Evolutionary conservation across 1,140 invertebrate genomes (phyloP).

Genomic region (Cherax destructor): DNA sequence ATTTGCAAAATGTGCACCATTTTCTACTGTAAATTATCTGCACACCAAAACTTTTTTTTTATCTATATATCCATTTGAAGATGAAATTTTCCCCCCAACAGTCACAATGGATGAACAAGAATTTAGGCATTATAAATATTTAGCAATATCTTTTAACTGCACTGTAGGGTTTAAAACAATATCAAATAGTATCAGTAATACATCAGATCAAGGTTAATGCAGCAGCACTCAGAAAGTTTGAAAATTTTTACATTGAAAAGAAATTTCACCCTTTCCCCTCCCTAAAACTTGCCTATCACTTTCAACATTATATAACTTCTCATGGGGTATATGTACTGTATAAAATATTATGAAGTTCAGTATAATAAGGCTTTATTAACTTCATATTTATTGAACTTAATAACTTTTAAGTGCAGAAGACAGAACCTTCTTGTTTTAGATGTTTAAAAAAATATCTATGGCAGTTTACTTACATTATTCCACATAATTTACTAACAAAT

Average conservation of each 20-base stretch:
- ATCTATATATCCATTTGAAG: slow-evolving; percentile 13
- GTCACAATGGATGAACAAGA: slow-evolving; percentile 23
- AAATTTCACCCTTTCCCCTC: not conserved
- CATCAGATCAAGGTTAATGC: slow-evolving; percentile 5
- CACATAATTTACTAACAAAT: slow-evolving; percentile 1
- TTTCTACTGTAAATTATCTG: slow-evolving; percentile 22
- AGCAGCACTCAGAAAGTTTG: not conserved
- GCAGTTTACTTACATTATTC: slow-evolving; percentile 15
- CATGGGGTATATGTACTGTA: slow-evolving; percentile 22
- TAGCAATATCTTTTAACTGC: slow-evolving; percentile 57
- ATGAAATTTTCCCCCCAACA: slow-evolving; percentile 8
- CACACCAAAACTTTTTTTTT: slow-evolving; percentile 23
- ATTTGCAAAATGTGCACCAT: slow-evolving; percentile 29
- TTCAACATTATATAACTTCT: not conserved
- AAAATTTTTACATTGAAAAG: slow-evolving; percentile 16
- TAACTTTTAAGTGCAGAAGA: no score
- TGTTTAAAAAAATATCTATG: slow-evolving; percentile 16
- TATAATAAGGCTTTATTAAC: slow-evolving; percentile 15
- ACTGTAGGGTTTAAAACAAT: slow-evolving; percentile 43
- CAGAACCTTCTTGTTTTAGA: no score
- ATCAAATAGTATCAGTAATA: not conserved
- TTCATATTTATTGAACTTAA: not conserved
- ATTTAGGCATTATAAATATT: slow-evolving; percentile 46
- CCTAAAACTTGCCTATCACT: slow-evolving; percentile 22
- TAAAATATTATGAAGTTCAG: slow-evolving; percentile 16